A percentile compares a stretch with the other conserved stretches of the same genome.
These are phyloP conservation scores for Threskiornis aethiopicus DNA, from an alignment of 2,797 vertebrate genomes.

Conservation along the genomic window DNA sequence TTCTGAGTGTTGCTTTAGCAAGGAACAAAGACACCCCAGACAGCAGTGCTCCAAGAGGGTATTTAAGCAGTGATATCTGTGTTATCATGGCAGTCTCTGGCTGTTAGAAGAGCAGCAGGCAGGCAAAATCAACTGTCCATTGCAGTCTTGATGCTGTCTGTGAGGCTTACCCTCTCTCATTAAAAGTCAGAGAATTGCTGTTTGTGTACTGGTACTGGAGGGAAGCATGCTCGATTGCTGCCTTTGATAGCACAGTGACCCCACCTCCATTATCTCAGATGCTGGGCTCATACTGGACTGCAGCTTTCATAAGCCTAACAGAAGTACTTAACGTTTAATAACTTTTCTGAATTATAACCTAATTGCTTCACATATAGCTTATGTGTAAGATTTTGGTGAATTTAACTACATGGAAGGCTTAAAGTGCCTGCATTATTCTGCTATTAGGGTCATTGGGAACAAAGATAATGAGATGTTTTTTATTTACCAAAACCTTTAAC, in stretches of 20 bases:
- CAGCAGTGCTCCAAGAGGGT: neutral
- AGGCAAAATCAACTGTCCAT: neutral
- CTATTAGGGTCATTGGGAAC: neutral
- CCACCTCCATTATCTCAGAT: neutral
- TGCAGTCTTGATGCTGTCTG: neutral
- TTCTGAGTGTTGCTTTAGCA: neutral
- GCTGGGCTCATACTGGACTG: neutral
- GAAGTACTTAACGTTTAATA: neutral
- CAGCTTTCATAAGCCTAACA: neutral
- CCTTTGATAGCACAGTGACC: neutral
- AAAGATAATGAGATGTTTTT: neutral
- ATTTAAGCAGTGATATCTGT: neutral
- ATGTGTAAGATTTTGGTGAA: neutral
- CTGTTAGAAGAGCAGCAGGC: neutral
- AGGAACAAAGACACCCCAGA: neutral
- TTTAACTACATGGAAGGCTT: neutral
- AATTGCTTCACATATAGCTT: neutral
- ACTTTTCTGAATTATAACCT: neutral
- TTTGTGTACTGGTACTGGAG: neutral
- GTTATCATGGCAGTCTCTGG: neutral
- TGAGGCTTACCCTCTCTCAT: neutral
- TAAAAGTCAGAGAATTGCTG: neutral
- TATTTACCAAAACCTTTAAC: constrained; percentile 1
- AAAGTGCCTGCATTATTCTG: neutral
- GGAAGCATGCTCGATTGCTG: neutral